Base-by-base conservation (phyloP, 1,140 invertebrate species). In the Platyura marginata region DNA sequence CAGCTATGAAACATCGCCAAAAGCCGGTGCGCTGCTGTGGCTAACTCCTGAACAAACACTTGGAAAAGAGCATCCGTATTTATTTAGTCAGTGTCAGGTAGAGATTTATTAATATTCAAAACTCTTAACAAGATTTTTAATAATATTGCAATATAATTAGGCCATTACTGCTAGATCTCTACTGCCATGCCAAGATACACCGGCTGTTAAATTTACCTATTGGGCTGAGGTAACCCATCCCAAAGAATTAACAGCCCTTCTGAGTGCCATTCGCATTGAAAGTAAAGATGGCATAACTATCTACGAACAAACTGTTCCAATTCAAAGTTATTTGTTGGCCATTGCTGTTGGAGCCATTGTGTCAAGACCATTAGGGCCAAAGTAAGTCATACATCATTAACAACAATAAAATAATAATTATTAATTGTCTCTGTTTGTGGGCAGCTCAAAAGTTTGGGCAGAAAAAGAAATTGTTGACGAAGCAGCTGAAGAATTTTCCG, bases 71-170 rank as follows among this genome's bases (percentile, higher is more conserved):
- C 71, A 85, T 53, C 91, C 92, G 1, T 96, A 87, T 59, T 55
- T 97, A 46, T 96, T 87, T 65, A 92, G 84, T 47, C 90, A 95
- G 62, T 92, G 86, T 64, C 78, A 91, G 69, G 81, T 84, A 67
- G 58, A 29, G n/a, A n/a, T n/a, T n/a, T n/a, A n/a, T n/a, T n/a
- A n/a, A n/a, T n/a, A n/a, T n/a, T n/a, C n/a, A n/a, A n/a, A n/a
- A n/a, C n/a, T n/a, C n/a, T n/a, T n/a, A n/a, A n/a, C n/a, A n/a
- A n/a, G n/a, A n/a, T n/a, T n/a, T n/a, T n/a, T 35, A 37, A 41
- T 36, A 23, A 45, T 41, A 38, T 46, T 48, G 36, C 47, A 47
- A 41, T 48, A 51, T 63, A 64, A 43, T 54, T 15, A 92, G 79
- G 78, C 91, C 10, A 91, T 94, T 49, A 85, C 92, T 66, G 80